phyloP scores from a whole-genome alignment of 2,797 vertebrate species.

The Ctenosaura bakeri region DNA sequence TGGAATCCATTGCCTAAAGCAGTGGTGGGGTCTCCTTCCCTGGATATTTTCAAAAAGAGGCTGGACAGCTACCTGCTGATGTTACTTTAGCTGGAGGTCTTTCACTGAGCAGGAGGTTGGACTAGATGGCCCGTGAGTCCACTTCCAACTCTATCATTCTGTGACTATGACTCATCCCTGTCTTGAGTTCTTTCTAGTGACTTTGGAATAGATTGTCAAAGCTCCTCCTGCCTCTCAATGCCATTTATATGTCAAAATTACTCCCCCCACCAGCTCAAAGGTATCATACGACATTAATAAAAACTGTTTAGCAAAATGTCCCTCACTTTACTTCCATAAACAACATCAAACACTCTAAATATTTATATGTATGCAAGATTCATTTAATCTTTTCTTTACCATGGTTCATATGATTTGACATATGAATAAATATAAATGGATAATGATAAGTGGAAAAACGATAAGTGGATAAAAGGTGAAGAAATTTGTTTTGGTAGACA shows the following conservation, averaged over 20 bases:
- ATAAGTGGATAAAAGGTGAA: background rate
- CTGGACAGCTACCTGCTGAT: too few relatives aligned
- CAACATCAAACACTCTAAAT: background rate
- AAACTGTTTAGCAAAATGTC: background rate
- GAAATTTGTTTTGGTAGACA: background rate
- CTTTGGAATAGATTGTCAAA: background rate
- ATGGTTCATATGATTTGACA: background rate
- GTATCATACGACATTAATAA: background rate
- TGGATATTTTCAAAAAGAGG: too few relatives aligned
- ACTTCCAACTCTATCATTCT: too few relatives aligned
- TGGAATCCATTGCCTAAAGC: too few relatives aligned
- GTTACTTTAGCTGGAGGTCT: too few relatives aligned
- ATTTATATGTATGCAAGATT: background rate
- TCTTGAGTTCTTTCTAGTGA: too few relatives aligned
- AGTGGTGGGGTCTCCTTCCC: too few relatives aligned
- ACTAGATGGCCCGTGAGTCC: too few relatives aligned
- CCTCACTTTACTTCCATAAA: background rate
- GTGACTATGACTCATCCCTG: too few relatives aligned
- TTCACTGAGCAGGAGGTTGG: too few relatives aligned
- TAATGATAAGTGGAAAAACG: too few relatives aligned
- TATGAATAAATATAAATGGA: too few relatives aligned
- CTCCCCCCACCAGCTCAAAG: background rate
- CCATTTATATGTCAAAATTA: background rate
- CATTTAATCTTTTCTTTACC: background rate
- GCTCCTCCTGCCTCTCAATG: background rate